Base-by-base conservation (phyloP, 1,140 invertebrate genomes). In the Ladona fulva region DNA sequence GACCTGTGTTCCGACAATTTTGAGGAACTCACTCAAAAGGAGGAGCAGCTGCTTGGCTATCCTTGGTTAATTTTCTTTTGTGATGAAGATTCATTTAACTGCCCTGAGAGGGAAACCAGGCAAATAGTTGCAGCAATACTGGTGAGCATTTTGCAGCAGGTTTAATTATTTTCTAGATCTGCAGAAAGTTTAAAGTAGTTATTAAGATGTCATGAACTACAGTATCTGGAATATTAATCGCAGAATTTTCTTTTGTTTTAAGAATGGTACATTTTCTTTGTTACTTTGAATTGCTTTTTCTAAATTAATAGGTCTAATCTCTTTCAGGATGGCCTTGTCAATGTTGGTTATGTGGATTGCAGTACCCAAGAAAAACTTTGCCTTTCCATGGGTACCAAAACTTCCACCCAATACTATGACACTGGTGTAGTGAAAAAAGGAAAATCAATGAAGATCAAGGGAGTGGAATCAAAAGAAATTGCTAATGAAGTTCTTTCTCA, bases 71-170 rank as follows among this genome's bases (percentile, higher is more conserved):
- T 84, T 73, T 85, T 85, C 79, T 87, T 87, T 82, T 82, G 84
- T 52, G 86, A 87, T 78, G 83, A 83, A 74, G 82, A 83, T 82
- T 83, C 86, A 81, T 83, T 82, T 80, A 84, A 88, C 78, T 91
- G 90, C 83, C 87, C 89, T 37, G 85, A 86, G 74, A 80, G 82
- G 14, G 84, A 87, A 77, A 88, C 88, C n/a, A 84, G 84, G 79
- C 83, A 87, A 16, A 91, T 91, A 86, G 81, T 92, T 44, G 87
- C 90, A 76, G 88, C 89, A 5, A 89, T 89, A 80, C 85, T 92
- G 85, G 91, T 92, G 85, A 86, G 85, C 29, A 37, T 1, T 37
- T 37, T 37, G 1, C 3, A 37, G 29, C 29, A 5, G 1, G 29
- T 37, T 37, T 37, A 37, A 37, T 8, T 5, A 37, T 5, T 37